phyloP scores from a whole-genome alignment of 2,113 vertebrate species.

The Leuciscus idus region DNA sequence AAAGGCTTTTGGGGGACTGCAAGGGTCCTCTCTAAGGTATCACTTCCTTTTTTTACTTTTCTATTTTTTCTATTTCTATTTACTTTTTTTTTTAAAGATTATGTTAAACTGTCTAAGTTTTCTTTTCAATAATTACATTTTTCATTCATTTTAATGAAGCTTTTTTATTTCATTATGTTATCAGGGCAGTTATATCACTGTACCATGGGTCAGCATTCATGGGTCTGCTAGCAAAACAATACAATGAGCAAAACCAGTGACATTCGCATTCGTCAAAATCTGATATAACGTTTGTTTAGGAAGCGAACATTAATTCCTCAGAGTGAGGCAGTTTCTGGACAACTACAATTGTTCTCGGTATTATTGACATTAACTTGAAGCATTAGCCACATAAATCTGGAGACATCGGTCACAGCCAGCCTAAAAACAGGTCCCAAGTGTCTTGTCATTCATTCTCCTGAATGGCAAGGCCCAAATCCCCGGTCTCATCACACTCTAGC shows the following conservation, averaged over 20 bases:
- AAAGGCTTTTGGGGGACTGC: constrained; percentile 23
- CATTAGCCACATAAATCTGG: constrained; percentile 47
- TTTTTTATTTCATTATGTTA: background rate
- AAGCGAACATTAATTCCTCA: background rate
- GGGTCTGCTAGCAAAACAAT: background rate
- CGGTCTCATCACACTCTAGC: constrained; percentile 75
- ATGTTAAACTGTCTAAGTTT: background rate
- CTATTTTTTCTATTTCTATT: too few relatives aligned
- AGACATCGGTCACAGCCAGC: constrained; percentile 54
- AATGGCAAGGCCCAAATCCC: constrained; percentile 73
- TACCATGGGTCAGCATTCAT: background rate
- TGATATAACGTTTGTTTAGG: background rate
- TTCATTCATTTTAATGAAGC: background rate
- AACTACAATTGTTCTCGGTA: constrained; percentile 33
- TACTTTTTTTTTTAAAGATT: too few relatives aligned
- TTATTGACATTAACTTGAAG: constrained; percentile 55
- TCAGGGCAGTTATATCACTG: background rate
- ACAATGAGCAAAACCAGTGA: background rate
- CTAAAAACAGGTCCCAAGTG: constrained; percentile 50
- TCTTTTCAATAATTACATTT: background rate
- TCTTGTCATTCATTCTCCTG: constrained; percentile 69
- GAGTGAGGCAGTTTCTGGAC: constrained; percentile 8
- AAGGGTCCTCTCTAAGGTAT: too few relatives aligned
- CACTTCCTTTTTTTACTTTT: too few relatives aligned
- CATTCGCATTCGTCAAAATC: background rate